Evolutionary conservation across 2,797 vertebrate species (phyloP).

Genomic region (Melanotaenia boesemani): DNA sequence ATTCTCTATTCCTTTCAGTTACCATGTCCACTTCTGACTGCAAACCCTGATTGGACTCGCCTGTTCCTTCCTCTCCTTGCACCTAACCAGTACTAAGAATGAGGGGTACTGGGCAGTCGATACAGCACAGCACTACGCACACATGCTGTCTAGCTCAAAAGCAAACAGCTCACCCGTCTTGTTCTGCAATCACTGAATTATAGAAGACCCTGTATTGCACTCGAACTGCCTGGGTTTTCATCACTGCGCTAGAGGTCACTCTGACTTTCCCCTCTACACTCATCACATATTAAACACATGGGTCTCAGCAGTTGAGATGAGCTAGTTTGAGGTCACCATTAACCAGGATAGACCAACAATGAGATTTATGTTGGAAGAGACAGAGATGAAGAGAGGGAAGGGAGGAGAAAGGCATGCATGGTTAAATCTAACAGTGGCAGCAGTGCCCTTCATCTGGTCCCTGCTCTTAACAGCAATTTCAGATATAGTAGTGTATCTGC

Average conservation of each 20-base stretch:
- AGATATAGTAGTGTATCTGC: slow-evolving; percentile 71
- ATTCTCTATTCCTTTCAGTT: slow-evolving; percentile 42
- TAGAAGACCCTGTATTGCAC: slow-evolving; percentile 79
- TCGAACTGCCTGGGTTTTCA: slow-evolving; percentile 75
- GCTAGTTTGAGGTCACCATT: slow-evolving; percentile 73
- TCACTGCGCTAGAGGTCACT: slow-evolving; percentile 80
- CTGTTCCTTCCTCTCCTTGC: slow-evolving; percentile 44
- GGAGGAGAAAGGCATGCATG: slow-evolving; percentile 64
- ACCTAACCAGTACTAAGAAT: slow-evolving; percentile 48
- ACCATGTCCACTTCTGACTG: slow-evolving; percentile 30
- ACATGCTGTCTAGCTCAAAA: slow-evolving; percentile 39
- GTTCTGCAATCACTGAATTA: slow-evolving; percentile 76
- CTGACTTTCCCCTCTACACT: slow-evolving; percentile 69
- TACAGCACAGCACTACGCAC: slow-evolving; percentile 32
- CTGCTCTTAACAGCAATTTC: slow-evolving; percentile 75
- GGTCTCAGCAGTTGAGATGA: slow-evolving; percentile 58
- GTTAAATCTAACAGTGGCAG: slow-evolving; percentile 62
- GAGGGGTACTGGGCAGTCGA: slow-evolving; percentile 24
- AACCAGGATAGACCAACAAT: slow-evolving; percentile 65
- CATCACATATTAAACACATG: slow-evolving; percentile 76
- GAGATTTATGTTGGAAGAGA: slow-evolving; percentile 75
- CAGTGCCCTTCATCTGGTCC: slow-evolving; percentile 68
- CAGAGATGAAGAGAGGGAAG: slow-evolving; percentile 43
- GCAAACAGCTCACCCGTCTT: slow-evolving; percentile 59
- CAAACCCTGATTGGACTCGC: slow-evolving; percentile 24